Percentiles rank a stretch among this genome's conserved stretches.
These are phyloP conservation scores for Onychostruthus taczanowskii DNA, from an alignment of 2,113 vertebrate species.

Conservation along the genomic window DNA sequence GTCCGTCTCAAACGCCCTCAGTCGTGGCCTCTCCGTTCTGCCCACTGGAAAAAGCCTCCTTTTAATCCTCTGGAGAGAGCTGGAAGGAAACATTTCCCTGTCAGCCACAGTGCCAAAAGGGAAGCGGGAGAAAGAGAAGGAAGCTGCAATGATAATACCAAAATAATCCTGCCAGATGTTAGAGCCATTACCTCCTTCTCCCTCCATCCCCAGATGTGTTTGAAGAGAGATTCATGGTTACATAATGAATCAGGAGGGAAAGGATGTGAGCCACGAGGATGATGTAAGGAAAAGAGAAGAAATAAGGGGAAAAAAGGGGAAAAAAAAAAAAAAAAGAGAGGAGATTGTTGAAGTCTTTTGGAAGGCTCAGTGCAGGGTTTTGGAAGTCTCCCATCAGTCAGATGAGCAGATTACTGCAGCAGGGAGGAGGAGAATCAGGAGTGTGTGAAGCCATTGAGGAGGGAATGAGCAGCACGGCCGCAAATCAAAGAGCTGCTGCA, in stretches of 20 bases:
- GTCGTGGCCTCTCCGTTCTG: background rate
- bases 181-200: slow-evolving; percentile 31
- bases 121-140: slow-evolving; percentile 46
- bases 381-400: background rate
- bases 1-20: background rate
- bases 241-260: slow-evolving; percentile 55
- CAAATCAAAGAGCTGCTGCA: slow-evolving; percentile 8
- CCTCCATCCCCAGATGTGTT: slow-evolving; percentile 57
- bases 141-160: slow-evolving; percentile 58
- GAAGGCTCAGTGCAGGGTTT: background rate
- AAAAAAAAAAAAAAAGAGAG: background rate
- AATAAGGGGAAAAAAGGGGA: accelerated
- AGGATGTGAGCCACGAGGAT: slow-evolving; percentile 43
- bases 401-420: background rate
- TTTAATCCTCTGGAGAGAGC: background rate
- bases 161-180: slow-evolving; percentile 54
- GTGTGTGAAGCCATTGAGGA: background rate
- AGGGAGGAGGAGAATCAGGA: background rate
- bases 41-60: background rate
- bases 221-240: slow-evolving; percentile 55
- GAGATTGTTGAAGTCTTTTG: background rate
- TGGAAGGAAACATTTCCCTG: slow-evolving; percentile 34
- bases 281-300: background rate
- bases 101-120: slow-evolving; percentile 1
- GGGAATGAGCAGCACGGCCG: background rate